Evolutionary conservation across 2,888 invertebrate genomes (phyloP), one percentile per base, ranked within the genome.

Genomic region (Magallana nippona): DNA sequence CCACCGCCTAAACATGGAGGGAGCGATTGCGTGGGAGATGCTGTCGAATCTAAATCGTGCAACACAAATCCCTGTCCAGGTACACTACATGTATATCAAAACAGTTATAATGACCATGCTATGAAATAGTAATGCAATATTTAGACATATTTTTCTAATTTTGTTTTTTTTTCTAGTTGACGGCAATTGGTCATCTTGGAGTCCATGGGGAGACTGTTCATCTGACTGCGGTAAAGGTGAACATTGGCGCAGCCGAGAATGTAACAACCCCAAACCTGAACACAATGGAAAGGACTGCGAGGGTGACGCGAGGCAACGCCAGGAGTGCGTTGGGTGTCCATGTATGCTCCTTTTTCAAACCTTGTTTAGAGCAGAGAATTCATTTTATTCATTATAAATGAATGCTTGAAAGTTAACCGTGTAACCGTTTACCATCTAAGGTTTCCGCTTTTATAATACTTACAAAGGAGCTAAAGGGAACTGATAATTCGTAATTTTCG

Each of bases 1-100:
- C 83, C 83, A 8, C 60, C 62, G 17, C 83, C 83, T 13, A 60
- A 60, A 15, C 55, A 58, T 22, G 79, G 79, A 13, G 83, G 83
- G 10, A 22, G 62, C 10, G 10, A 22, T 55, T 83, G 83, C 62
- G 60, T 78, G 1, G 83, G 83, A 62, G 63, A 79, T 19, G 79
- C 83, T 1, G 55, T 55, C 22, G 63, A 78, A 60, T 62, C 58
- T 17, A 17, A 55, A 60, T 10, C 57, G 2, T 83, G 83, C 55
- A 83, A 78, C 56, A 62, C 44, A 22, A 62, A 60, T 5, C 58
- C 44, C 55, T 83, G 83, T 22, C 83, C 60, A 60, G 83, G 83
- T 83, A 63, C 27, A 27, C 27, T 60, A 17, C 17, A 13, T 32
- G 3, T 5, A 44, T 8, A 44, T 8, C 8, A 44, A 44, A 44